A percentile compares a stretch with the other conserved stretches of the same genome.
phyloP scores from a whole-genome alignment of 2,113 vertebrate species.

The Misgurnus anguillicaudatus region DNA sequence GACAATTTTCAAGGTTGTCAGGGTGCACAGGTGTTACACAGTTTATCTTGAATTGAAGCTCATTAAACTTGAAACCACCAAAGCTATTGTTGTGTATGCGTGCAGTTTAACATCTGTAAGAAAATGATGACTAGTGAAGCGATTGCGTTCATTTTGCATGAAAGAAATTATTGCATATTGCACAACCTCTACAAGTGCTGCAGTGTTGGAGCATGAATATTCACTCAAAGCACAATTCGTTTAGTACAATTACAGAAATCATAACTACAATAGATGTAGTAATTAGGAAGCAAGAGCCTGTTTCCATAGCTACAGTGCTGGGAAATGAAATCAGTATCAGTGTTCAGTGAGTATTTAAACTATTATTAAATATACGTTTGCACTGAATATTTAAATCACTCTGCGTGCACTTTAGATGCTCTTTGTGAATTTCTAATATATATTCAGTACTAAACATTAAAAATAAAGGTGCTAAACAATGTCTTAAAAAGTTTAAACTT shows the following conservation, averaged over 20 bases:
- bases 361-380: constrained; percentile 1
- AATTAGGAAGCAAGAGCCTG: background rate
- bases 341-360: background rate
- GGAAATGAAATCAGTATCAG: background rate
- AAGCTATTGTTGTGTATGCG: background rate
- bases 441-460: background rate
- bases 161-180: background rate
- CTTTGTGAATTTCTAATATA: background rate
- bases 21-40: background rate
- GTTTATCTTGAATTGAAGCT: background rate
- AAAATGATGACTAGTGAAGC: background rate
- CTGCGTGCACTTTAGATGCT: background rate
- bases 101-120: too few relatives aligned
- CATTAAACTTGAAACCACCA: background rate
- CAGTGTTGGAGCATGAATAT: constrained; percentile 6
- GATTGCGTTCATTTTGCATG: background rate
- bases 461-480: too few relatives aligned
- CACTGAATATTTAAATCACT: background rate
- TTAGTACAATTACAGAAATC: constrained; percentile 10
- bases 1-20: background rate
- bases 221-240: constrained; percentile 17
- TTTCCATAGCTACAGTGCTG: constrained; percentile 4
- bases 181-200: background rate
- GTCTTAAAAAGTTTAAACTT: too few relatives aligned
- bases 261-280: constrained; percentile 9